Evolutionary conservation across 2,797 vertebrate species (phyloP).

Genomic region (Myotis daubentonii): DNA sequence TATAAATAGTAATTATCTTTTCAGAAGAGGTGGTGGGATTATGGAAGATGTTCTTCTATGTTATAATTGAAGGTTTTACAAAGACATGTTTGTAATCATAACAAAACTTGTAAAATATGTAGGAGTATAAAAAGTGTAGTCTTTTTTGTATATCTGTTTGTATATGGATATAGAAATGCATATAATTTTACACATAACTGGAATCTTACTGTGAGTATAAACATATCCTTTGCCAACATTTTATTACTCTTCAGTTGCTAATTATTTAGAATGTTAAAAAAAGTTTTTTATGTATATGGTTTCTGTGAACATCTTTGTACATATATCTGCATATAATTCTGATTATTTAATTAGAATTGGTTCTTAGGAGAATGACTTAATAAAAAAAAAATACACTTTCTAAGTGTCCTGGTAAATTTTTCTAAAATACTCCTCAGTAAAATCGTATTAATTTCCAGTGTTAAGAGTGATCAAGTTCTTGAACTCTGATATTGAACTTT

Average conservation of each 20-base stretch:
- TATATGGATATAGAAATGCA: not conserved
- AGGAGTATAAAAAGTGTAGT: not conserved
- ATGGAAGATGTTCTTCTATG: not conserved
- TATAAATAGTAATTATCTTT: not conserved
- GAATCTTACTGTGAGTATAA: not conserved
- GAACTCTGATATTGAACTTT: not conserved
- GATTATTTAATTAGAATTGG: constrained; percentile 21
- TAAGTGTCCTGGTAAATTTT: constrained; percentile 46
- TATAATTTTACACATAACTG: not conserved
- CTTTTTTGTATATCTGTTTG: not conserved
- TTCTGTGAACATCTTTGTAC: constrained; percentile 10
- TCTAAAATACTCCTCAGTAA: constrained; percentile 42
- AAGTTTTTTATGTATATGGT: not conserved
- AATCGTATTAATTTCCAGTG: not conserved
- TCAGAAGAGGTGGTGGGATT: not conserved
- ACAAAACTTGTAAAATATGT: constrained; percentile 15
- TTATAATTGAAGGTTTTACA: not conserved
- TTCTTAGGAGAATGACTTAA: constrained; percentile 38
- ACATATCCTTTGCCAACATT: not conserved
- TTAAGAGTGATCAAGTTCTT: not conserved
- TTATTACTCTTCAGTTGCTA: not conserved
- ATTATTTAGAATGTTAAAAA: constrained; percentile 10
- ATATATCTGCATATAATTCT: not conserved
- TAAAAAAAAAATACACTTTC: not conserved
- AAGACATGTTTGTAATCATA: not conserved